phyloP scores from a whole-genome alignment of 1,140 invertebrate species.

The Caenorhabditis tropicalis region DNA sequence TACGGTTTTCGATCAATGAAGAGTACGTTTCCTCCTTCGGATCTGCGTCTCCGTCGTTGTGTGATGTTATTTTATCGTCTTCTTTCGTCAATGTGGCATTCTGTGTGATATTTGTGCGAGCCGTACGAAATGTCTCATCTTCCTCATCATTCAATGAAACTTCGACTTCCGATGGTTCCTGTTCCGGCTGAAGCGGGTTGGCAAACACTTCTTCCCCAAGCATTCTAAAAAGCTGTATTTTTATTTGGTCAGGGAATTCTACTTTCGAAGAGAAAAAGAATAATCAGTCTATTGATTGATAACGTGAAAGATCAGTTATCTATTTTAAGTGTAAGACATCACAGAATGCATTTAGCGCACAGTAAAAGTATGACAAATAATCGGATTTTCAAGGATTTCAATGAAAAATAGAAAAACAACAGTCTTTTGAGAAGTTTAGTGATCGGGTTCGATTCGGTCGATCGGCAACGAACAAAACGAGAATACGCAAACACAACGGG shows the following conservation, averaged over 20 bases:
- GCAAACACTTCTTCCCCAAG: conserved; percentile 1
- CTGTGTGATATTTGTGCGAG: neutral
- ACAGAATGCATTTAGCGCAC: too few species aligned
- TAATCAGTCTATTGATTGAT: too few species aligned
- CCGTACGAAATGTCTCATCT: neutral
- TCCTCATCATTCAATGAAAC: neutral
- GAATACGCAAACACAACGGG: neutral
- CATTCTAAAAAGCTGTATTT: neutral
- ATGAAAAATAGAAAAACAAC: neutral
- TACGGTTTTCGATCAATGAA: neutral
- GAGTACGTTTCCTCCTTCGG: conserved; percentile 6
- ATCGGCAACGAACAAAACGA: neutral
- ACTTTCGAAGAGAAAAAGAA: neutral
- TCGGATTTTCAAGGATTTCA: neutral
- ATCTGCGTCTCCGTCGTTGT: neutral
- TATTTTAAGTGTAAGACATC: too few species aligned
- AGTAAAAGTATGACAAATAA: neutral
- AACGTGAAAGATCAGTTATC: too few species aligned
- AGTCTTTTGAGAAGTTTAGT: neutral
- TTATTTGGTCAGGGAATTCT: neutral
- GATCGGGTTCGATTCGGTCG: neutral
- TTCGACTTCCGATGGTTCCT: neutral
- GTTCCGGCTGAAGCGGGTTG: neutral
- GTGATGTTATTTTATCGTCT: neutral
- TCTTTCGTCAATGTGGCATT: neutral